These are phyloP conservation scores for Brachionus manjavacas DNA, from an alignment of 1,140 invertebrate species.

Conservation along the genomic window DNA sequence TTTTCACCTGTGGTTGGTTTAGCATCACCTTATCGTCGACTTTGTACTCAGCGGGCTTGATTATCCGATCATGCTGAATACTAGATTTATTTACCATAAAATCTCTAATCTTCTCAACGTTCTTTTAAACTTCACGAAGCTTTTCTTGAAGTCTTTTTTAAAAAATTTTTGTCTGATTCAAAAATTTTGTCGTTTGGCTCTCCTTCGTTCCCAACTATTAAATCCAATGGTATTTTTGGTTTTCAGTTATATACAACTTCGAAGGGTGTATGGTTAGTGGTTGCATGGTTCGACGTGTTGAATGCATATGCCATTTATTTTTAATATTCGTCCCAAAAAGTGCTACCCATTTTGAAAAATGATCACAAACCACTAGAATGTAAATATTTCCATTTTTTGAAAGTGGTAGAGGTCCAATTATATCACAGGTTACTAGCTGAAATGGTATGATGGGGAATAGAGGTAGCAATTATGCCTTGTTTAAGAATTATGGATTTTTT, in stretches of 20 bases:
- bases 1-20: neutral
- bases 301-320: neutral
- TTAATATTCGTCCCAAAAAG: constrained; percentile 25
- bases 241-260: neutral
- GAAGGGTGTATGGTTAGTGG: neutral
- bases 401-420: constrained; percentile 44
- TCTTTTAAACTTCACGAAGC: neutral
- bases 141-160: neutral
- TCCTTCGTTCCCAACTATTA: neutral
- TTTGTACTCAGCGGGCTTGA: neutral
- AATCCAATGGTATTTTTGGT: too few species aligned
- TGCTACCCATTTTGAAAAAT: constrained; percentile 44
- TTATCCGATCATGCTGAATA: neutral
- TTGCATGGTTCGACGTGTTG: neutral
- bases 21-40: neutral
- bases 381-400: constrained; percentile 47
- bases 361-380: constrained; percentile 49
- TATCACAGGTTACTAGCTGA: constrained; percentile 43
- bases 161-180: neutral
- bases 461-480: neutral
- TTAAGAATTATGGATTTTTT: neutral
- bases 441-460: neutral
- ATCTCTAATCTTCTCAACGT: neutral
- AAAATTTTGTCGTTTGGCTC: neutral
- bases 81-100: neutral